A percentile compares a stretch with the other conserved stretches of the same genome.
Evolutionary conservation across 2,888 invertebrate genomes (phyloP).

Genomic region (Heliconius cydno): DNA sequence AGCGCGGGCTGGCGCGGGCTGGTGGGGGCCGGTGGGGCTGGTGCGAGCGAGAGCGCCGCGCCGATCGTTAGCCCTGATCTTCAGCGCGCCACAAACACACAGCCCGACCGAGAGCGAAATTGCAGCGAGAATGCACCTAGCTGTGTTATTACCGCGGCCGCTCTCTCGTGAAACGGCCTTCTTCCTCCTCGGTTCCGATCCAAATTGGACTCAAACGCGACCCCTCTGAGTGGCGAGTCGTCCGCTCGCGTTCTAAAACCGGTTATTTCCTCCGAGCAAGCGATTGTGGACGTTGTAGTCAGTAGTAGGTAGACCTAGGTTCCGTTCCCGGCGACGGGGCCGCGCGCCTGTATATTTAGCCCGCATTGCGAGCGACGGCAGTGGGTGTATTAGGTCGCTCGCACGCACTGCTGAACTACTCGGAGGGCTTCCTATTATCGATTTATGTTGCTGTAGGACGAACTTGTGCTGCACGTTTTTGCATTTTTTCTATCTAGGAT

Average conservation of each 20-base stretch:
- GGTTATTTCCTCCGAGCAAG: conserved; percentile 75
- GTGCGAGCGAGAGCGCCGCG: conserved; percentile 69
- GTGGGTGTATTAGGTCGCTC: conserved; percentile 82
- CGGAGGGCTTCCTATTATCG: conserved; percentile 83
- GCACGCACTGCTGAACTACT: conserved; percentile 83
- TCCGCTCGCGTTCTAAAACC: conserved; percentile 59
- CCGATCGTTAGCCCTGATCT: conserved; percentile 84
- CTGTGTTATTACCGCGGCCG: conserved; percentile 77
- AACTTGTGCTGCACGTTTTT: conserved; percentile 58
- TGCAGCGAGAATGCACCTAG: conserved; percentile 83
- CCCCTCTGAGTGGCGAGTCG: conserved; percentile 59
- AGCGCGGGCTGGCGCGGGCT: conserved; percentile 54
- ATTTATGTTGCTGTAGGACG: conserved; percentile 76
- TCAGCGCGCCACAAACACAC: conserved; percentile 84
- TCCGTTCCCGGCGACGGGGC: conserved; percentile 63
- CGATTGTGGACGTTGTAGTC: conserved; percentile 77
- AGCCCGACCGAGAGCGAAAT: conserved; percentile 84
- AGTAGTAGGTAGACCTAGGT: conserved; percentile 65
- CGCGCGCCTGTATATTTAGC: conserved; percentile 79
- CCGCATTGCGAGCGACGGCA: conserved; percentile 77
- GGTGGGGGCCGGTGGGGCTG: conserved; percentile 60
- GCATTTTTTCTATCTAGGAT: conserved; percentile 61
- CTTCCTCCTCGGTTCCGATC: conserved; percentile 54
- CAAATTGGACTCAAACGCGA: conserved; percentile 56
- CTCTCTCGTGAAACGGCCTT: conserved; percentile 72